A percentile compares a stretch with the other conserved stretches of the same genome.
phyloP scores from a whole-genome alignment of 2,888 invertebrate genomes.

The Apamea epomidion region DNA sequence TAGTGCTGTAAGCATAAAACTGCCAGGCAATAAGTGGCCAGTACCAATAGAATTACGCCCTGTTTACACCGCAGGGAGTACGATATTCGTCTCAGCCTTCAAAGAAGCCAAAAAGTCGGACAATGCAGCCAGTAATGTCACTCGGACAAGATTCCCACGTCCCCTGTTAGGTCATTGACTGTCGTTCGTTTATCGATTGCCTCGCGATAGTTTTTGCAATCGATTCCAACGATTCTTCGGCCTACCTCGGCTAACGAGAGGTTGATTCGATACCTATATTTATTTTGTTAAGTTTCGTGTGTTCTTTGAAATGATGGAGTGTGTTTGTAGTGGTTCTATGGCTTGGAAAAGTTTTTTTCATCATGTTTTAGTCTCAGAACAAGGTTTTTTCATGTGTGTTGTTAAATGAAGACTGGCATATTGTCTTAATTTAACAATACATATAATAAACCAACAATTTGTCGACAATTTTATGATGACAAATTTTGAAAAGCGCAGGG shows the following conservation, averaged over 20 bases:
- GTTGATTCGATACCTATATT: conserved; percentile 51
- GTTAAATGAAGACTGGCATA: neutral
- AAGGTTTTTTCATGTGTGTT: neutral
- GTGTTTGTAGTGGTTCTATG: neutral
- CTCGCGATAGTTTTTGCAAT: conserved; percentile 77
- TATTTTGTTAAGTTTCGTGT: conserved; percentile 32
- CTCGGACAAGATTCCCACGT: conserved; percentile 85
- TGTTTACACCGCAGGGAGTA: conserved; percentile 45
- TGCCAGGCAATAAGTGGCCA: neutral
- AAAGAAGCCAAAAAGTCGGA: conserved; percentile 55
- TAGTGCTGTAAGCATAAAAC: neutral
- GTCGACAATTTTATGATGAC: neutral
- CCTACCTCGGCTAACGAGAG: conserved; percentile 81
- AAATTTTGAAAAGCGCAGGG: neutral
- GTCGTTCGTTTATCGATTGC: conserved; percentile 78
- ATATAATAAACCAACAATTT: too few relatives aligned
- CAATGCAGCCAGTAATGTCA: conserved; percentile 74
- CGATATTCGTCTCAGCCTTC: conserved; percentile 45
- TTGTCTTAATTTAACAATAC: too few relatives aligned
- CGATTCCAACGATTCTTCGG: conserved; percentile 78
- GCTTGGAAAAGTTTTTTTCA: neutral
- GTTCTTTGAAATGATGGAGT: conserved; percentile 33
- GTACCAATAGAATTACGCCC: conserved; percentile 6
- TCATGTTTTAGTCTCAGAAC: neutral
- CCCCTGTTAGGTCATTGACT: conserved; percentile 82